phyloP scores from a whole-genome alignment of 53 echinoderm and acorn worm genomes.

The Temnopleurus reevesii region DNA sequence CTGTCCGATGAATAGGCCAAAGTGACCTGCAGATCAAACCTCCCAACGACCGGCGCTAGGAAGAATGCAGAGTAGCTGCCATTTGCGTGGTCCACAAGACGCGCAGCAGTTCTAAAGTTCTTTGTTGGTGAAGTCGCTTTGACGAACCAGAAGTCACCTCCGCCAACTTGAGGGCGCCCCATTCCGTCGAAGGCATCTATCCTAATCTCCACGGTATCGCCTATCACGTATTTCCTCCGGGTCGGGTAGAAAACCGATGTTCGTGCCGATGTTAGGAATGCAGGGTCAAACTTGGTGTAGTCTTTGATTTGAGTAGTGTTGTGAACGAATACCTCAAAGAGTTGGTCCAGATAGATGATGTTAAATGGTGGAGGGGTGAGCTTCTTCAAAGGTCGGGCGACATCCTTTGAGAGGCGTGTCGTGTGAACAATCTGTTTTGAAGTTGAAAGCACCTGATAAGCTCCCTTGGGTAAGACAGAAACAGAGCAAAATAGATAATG shows the following conservation, averaged over 20 bases:
- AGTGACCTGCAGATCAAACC: background rate
- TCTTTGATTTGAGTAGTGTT: background rate
- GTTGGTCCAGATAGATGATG: background rate
- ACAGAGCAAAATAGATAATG: too few relatives aligned
- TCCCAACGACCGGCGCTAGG: slow-evolving; percentile 21
- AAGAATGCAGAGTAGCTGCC: slow-evolving; percentile 53
- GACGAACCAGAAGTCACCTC: slow-evolving; percentile 60
- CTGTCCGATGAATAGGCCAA: slow-evolving; percentile 39
- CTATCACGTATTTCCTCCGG: slow-evolving; percentile 5
- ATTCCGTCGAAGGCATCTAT: slow-evolving; percentile 17
- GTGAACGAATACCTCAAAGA: background rate
- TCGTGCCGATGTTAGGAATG: background rate
- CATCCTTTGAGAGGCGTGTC: background rate
- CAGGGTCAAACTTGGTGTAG: background rate
- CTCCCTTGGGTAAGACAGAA: too few relatives aligned
- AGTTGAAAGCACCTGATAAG: background rate
- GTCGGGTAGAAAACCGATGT: slow-evolving; percentile 11
- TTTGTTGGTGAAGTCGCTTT: background rate
- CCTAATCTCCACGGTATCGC: slow-evolving; percentile 26
- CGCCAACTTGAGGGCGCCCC: background rate
- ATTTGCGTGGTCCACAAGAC: slow-evolving; percentile 41
- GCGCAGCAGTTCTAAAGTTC: slow-evolving; percentile 32
- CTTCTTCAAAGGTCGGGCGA: too few relatives aligned
- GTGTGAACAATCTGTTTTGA: background rate
- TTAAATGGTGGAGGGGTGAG: background rate